These are phyloP conservation scores for Schizopygopsis malacanthus DNA, from an alignment of 2,797 vertebrate species.

Conservation along the genomic window DNA sequence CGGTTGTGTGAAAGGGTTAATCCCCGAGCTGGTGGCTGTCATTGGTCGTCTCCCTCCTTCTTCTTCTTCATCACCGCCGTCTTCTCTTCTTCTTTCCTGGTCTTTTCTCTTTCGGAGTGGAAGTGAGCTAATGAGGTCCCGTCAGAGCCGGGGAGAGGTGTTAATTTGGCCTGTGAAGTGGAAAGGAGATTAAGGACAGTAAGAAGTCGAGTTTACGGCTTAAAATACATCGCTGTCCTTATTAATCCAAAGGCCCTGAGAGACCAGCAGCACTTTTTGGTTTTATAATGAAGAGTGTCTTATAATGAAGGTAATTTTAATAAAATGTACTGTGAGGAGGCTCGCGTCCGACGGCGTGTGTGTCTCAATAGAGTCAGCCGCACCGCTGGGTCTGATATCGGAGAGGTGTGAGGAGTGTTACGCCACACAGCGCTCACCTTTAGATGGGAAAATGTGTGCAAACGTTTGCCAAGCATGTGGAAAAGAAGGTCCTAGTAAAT, in stretches of 20 bases:
- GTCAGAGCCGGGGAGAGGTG: conserved; percentile 87
- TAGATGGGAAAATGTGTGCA: conserved; percentile 29
- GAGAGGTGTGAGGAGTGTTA: conserved; percentile 55
- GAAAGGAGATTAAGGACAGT: conserved; percentile 89
- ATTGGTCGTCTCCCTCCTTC: conserved; percentile 76
- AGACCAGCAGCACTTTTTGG: conserved; percentile 78
- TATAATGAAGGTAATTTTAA: conserved; percentile 87
- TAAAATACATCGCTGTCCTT: conserved; percentile 89
- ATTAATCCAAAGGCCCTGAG: conserved; percentile 85
- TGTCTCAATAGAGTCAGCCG: conserved; percentile 70
- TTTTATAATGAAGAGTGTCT: conserved; percentile 85
- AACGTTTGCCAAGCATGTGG: conserved; percentile 32
- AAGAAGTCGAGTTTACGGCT: conserved; percentile 86
- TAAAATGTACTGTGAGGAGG: conserved; percentile 75
- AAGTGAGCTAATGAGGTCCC: conserved; percentile 88
- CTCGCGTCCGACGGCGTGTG: conserved; percentile 66
- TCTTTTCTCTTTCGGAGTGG: conserved; percentile 80
- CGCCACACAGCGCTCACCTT: conserved; percentile 41
- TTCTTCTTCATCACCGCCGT: conserved; percentile 8
- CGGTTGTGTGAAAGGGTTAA: conserved; percentile 82
- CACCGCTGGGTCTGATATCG: conserved; percentile 70
- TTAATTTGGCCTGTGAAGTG: conserved; percentile 88
- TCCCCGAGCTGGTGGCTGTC: conserved; percentile 83
- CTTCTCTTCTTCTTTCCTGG: conserved; percentile 65
- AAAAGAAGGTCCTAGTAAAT: conserved; percentile 10